Evolutionary conservation across 2,797 vertebrate species (phyloP).

Genomic region (Perodicticus potto): DNA sequence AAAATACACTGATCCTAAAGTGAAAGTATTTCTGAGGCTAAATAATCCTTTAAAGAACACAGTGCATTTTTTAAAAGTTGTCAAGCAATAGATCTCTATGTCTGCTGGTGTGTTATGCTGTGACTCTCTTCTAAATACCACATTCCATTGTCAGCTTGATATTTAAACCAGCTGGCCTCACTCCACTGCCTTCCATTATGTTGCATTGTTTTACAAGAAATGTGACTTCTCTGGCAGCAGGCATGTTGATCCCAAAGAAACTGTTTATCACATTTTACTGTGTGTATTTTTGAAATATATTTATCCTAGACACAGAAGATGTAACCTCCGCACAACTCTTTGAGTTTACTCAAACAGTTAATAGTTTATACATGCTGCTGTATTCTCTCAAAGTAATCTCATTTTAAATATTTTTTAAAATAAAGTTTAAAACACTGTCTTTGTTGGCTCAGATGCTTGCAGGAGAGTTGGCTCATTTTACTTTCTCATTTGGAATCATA

Average conservation of each 20-base stretch:
- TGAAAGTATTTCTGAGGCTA: conserved; percentile 34
- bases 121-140: conserved; percentile 70
- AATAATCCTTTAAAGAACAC: conserved; percentile 34
- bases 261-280: conserved; percentile 48
- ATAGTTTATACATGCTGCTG: not conserved
- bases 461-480: conserved; percentile 55
- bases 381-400: conserved; percentile 13
- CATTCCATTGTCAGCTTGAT: conserved; percentile 60
- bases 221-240: conserved; percentile 60
- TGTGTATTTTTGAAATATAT: conserved; percentile 58
- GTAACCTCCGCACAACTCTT: conserved; percentile 21
- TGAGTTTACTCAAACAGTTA: conserved; percentile 49
- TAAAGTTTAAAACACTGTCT: conserved; percentile 65
- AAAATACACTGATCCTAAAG: not conserved
- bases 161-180: conserved; percentile 66
- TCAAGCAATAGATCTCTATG: conserved; percentile 46
- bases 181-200: conserved; percentile 58
- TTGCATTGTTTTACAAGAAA: conserved; percentile 71
- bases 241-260: conserved; percentile 59
- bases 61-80: conserved; percentile 60
- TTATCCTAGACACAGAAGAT: conserved; percentile 50
- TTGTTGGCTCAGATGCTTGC: conserved; percentile 38
- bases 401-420: conserved; percentile 50
- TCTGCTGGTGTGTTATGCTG: conserved; percentile 54
- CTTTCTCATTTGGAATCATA: conserved; percentile 72